Conservation (phyloP, 2,797 vertebrate species). For the Sebastes minor region DNA sequence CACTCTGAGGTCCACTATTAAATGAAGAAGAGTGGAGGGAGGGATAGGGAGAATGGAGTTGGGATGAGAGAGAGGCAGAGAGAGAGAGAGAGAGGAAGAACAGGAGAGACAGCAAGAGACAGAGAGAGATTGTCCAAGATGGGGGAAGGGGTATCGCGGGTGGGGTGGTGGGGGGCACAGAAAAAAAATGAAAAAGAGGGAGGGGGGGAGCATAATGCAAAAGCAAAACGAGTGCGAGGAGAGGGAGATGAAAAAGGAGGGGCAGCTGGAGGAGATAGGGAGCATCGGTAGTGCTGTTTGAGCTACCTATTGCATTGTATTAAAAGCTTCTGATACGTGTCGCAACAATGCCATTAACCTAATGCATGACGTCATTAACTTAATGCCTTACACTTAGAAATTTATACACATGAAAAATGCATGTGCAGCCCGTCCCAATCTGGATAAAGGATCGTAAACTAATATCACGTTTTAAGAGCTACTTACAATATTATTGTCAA, state of each 20-base stretch:
- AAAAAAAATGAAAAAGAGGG: slow-evolving; percentile 39
- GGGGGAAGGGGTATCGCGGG: slow-evolving; percentile 60
- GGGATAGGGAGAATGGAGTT: slow-evolving; percentile 67
- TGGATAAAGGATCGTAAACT: slow-evolving; percentile 71
- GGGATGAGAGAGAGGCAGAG: slow-evolving; percentile 58
- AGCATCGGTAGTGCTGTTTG: slow-evolving; percentile 36
- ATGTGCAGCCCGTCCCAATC: slow-evolving; percentile 49
- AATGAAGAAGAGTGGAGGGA: slow-evolving; percentile 89
- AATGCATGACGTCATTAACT: slow-evolving; percentile 77
- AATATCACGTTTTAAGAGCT: slow-evolving; percentile 68
- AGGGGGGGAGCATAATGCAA: slow-evolving; percentile 2
- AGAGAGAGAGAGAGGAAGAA: slow-evolving; percentile 27
- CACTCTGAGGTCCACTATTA: slow-evolving; percentile 98
- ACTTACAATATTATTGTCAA: slow-evolving; percentile 64
- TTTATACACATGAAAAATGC: slow-evolving; percentile 68
- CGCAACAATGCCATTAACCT: slow-evolving; percentile 77
- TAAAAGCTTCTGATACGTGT: slow-evolving; percentile 66
- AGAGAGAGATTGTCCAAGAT: slow-evolving; percentile 75
- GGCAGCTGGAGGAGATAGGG: slow-evolving; percentile 45
- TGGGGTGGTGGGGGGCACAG: slow-evolving; percentile 6
- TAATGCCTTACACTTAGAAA: slow-evolving; percentile 61
- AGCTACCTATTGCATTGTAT: slow-evolving; percentile 66
- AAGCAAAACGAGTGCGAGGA: slow-evolving; percentile 58
- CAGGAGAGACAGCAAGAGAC: slow-evolving; percentile 46
- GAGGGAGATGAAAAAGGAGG: slow-evolving; percentile 51